A percentile compares a stretch with the other conserved stretches of the same genome.
Conservation (phyloP, 2,888 invertebrate species). For the Heliconius ismenius region DNA sequence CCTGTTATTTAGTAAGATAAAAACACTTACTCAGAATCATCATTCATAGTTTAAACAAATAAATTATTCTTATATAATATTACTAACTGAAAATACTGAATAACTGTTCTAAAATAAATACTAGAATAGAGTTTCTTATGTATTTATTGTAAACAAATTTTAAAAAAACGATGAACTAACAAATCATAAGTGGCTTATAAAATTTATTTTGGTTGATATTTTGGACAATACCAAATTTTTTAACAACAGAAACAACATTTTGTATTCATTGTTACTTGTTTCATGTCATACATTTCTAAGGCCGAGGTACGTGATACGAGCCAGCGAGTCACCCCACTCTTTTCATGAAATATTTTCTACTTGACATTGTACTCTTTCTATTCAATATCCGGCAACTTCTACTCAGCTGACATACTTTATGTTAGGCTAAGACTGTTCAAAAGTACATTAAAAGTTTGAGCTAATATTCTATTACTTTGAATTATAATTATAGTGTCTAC, state of each 20-base stretch:
- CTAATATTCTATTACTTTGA: background rate
- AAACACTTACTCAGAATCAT: too few relatives aligned
- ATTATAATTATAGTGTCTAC: background rate
- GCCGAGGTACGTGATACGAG: conserved; percentile 64
- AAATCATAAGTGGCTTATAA: background rate
- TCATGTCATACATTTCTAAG: conserved; percentile 71
- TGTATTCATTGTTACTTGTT: conserved; percentile 66
- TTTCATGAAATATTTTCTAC: conserved; percentile 71
- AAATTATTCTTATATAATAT: too few relatives aligned
- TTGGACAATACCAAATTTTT: conserved; percentile 47
- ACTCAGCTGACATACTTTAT: conserved; percentile 38
- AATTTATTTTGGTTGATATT: background rate
- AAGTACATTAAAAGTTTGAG: conserved; percentile 28
- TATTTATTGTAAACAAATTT: too few relatives aligned
- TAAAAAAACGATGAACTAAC: too few relatives aligned
- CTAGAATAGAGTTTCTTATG: too few relatives aligned
- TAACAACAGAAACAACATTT: conserved; percentile 64
- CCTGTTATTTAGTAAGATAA: too few relatives aligned
- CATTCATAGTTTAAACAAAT: too few relatives aligned
- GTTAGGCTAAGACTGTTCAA: conserved; percentile 26
- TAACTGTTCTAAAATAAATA: too few relatives aligned
- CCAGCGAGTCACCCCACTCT: conserved; percentile 53
- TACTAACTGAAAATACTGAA: too few relatives aligned
- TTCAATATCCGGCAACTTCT: conserved; percentile 54
- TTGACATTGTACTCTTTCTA: conserved; percentile 66